Base-by-base conservation (phyloP, 1,140 invertebrate genomes). In the Neodiprion fabricii region DNA sequence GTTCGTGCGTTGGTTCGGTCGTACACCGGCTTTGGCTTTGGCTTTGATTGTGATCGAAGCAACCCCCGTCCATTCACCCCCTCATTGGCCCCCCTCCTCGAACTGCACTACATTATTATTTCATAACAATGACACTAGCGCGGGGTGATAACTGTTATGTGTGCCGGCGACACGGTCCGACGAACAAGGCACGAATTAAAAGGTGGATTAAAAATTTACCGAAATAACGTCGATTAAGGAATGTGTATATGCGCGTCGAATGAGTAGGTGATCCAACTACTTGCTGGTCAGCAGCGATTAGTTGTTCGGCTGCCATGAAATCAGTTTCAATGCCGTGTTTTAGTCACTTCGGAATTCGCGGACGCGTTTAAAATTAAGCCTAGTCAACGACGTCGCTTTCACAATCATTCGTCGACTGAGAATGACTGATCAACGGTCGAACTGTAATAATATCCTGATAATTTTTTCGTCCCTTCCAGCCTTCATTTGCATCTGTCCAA, bases 121-220 rank as follows among this genome's bases (percentile, higher is more conserved):
- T 83, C 76, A 82, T 82, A 80, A 82, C 75, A 80, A 81, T 82
- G 74, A 75, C 77, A 77, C 65, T 49, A n/a, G 48, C 73, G 50
- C 23, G 68, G 75, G 61, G 75, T 70, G 76, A 83, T 78, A 81
- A 79, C 72, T 69, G 72, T 79, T 78, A 74, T 75, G 21, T 71
- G 69, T 48, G 50, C 53, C 48, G 49, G 17, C 28, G 76, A 72
- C 66, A 79, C 68, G 77, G 48, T 75, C 74, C 67, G 66, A 9
- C 50, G 65, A 61, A 61, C n/a, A 61, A 61, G 53, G 53, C 47
- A 28, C 17, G 47, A 68, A 74, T 74, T 76, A 72, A 75, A 75
- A 71, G 14, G 28, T 10, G 11, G 67, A 74, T 77, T 66, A 66
- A 70, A 70, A 61, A 61, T 61, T 61, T 61, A 61, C 11, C 53